Evolutionary conservation across 1,140 invertebrate species (phyloP), one percentile per base, ranked within the genome.

Genomic region (Drosophila azteca): DNA sequence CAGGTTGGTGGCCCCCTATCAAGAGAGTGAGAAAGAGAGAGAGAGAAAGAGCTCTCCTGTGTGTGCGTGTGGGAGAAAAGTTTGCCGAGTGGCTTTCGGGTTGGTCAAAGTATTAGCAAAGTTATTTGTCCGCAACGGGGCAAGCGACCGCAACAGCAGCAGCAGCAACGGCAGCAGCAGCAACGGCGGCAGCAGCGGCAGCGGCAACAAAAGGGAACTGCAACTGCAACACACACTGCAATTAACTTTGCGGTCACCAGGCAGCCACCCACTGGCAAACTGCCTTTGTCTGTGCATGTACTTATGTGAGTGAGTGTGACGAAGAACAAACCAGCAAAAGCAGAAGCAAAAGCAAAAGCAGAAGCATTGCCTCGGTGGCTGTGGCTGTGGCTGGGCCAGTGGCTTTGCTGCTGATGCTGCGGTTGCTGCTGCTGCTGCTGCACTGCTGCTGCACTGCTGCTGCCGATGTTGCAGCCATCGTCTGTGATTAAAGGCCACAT

Each of bases 51-150:
- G 13, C 6, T 7, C 1, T n/a, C 8, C 55, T 69, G 50, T 43
- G 63, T 69, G 51, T 26, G 6, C 43, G 44, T 44, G 24, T 26
- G 24, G 64, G 51, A 52, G 65, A 26, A 77, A 80, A 80, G 80
- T 85, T 84, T 74, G 70, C 62, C 67, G 29, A 62, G 68, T 68
- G 71, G 65, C 71, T 75, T 75, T 67, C 73, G 65, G 64, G 51
- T 26, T 69, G 80, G 80, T 83, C 80, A 83, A 80, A 83, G 72
- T 81, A 84, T 84, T 81, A 77, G 81, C 82, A 87, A 85, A 83
- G 76, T 83, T 83, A 82, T 83, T 83, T 79, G 64, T 50, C 80
- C 71, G 80, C 58, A 84, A 79, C 75, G 70, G 79, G 66, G 57
- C 76, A 59, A 64, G 57, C 79, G 67, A 75, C 71, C 76, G 63